Conservation (phyloP, 2,888 invertebrate species). For the Homarus gammarus region DNA sequence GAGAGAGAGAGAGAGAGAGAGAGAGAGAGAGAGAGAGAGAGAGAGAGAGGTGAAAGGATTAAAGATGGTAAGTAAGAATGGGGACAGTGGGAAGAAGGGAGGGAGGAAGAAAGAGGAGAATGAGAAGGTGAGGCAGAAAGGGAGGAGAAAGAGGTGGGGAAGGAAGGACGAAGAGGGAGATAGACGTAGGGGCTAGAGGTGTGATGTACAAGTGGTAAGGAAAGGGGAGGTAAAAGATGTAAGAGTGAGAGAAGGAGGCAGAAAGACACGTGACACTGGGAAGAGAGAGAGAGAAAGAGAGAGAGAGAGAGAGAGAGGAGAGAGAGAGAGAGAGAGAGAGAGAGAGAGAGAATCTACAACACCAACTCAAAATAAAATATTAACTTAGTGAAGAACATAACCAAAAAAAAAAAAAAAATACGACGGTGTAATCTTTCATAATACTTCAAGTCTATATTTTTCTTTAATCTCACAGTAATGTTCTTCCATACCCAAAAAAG, state of each 20-base stretch:
- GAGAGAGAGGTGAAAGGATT: not conserved
- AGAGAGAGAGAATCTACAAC: too few species aligned
- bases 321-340: too few species aligned
- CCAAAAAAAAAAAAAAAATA: too few species aligned
- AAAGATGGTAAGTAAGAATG: not conserved
- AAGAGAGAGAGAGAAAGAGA: slow-evolving; percentile 24
- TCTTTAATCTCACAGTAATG: too few species aligned
- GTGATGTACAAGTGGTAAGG: too few species aligned
- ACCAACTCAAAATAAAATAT: too few species aligned
- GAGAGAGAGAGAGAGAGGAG: slow-evolving; percentile 23
- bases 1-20: not conserved
- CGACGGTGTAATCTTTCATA: too few species aligned
- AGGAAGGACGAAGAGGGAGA: slow-evolving; percentile 18
- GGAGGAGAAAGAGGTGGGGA: slow-evolving; percentile 14
- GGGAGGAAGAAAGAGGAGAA: slow-evolving; percentile 38
- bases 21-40: not conserved
- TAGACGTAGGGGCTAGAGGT: too few species aligned
- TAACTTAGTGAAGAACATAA: too few species aligned
- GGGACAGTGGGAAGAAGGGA: too few species aligned
- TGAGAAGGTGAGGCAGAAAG: slow-evolving; percentile 30
- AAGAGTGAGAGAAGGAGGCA: not conserved
- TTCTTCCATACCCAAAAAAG: too few species aligned
- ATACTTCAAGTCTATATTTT: too few species aligned
- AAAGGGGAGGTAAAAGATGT: not conserved
- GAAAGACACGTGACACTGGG: not conserved